Conservation (phyloP, 2,797 vertebrate species). For the Hapalemur alaotrensis region DNA sequence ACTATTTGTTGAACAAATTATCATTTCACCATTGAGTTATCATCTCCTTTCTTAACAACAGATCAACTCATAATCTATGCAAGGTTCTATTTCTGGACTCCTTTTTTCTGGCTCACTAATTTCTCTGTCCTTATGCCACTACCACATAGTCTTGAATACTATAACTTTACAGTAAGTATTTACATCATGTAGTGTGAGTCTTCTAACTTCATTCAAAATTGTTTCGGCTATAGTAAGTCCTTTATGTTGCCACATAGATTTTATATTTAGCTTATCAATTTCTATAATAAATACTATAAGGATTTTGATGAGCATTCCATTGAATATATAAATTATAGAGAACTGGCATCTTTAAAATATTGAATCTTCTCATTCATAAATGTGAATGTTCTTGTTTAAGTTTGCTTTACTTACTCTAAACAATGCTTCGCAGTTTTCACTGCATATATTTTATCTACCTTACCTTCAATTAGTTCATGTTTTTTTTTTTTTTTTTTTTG, state of each 20-base stretch:
- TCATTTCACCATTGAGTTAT: conserved; percentile 2
- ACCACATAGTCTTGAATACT: background rate
- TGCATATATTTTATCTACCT: background rate
- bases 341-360: background rate
- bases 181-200: background rate
- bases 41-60: background rate
- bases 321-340: background rate
- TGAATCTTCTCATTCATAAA: background rate
- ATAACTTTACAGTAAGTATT: background rate
- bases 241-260: background rate
- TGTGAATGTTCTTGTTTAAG: background rate
- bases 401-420: conserved; percentile 33
- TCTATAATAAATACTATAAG: background rate
- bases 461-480: background rate
- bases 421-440: background rate
- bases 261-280: conserved; percentile 5
- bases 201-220: conserved; percentile 25
- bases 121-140: background rate
- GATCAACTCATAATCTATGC: background rate
- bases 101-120: background rate
- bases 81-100: background rate
- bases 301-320: background rate
- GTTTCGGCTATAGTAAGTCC: background rate
- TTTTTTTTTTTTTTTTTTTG: background rate
- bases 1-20: background rate